Conservation (phyloP, 1,140 invertebrate species). For the Bombyx mandarina region DNA sequence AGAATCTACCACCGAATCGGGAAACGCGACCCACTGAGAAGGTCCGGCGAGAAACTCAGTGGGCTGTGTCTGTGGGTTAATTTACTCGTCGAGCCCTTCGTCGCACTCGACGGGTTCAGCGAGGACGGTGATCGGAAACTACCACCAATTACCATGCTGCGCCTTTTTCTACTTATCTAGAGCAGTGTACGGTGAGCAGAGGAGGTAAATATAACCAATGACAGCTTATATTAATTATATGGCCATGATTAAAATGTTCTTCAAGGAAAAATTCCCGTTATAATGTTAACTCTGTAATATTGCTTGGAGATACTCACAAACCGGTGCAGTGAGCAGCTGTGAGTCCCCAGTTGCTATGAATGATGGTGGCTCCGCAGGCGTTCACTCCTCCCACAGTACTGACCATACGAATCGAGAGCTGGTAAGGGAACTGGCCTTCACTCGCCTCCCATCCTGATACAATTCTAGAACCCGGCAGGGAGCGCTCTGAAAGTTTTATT, state of each 20-base stretch:
- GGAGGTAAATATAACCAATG: background rate
- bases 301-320: conserved; percentile 17
- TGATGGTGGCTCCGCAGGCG: conserved; percentile 73
- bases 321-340: conserved; percentile 74
- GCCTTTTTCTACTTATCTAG: too few species aligned
- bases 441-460: conserved; percentile 38
- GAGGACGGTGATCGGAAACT: too few species aligned
- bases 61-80: too few species aligned
- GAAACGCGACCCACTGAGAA: too few species aligned
- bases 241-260: background rate
- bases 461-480: conserved; percentile 9
- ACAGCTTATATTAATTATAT: background rate
- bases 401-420: conserved; percentile 54
- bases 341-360: conserved; percentile 69
- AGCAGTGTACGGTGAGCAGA: background rate
- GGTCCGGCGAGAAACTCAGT: too few species aligned
- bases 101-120: too few species aligned
- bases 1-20: too few species aligned
- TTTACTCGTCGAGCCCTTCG: too few species aligned
- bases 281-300: too few species aligned
- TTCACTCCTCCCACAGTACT: conserved; percentile 23
- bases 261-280: too few species aligned
- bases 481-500: too few species aligned
- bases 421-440: conserved; percentile 64
- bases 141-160: too few species aligned